These are phyloP conservation scores for Hippopotamyrus pictus DNA, from an alignment of 2,797 vertebrate species.

Conservation along the genomic window DNA sequence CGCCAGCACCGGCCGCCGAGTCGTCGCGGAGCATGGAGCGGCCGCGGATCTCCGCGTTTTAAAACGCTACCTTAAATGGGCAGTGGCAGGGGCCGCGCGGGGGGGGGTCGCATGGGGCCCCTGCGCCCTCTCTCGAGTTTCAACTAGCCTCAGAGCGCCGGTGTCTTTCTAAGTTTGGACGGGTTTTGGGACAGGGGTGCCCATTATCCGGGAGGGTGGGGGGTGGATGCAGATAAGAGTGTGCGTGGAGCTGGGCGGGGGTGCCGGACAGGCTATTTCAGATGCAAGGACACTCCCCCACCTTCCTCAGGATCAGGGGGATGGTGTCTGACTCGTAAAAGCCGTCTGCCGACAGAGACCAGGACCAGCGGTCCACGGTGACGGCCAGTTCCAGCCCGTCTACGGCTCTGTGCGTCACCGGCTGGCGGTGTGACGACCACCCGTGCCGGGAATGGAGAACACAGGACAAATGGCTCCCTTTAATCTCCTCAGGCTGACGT, in stretches of 20 bases:
- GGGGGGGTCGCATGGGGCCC: slow-evolving; percentile 28
- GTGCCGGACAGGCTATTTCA: slow-evolving; percentile 11
- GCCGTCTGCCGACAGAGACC: slow-evolving; percentile 23
- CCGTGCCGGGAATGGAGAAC: not conserved
- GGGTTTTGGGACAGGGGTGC: slow-evolving; percentile 15
- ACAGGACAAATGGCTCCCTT: not conserved
- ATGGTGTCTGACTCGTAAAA: slow-evolving; percentile 40
- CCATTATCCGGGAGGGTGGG: slow-evolving; percentile 18
- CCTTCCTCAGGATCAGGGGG: slow-evolving; percentile 27
- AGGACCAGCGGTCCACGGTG: slow-evolving; percentile 17
- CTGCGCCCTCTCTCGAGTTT: slow-evolving; percentile 16
- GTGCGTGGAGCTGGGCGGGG: not conserved
- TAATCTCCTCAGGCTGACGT: not conserved
- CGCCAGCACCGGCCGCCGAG: slow-evolving; percentile 28
- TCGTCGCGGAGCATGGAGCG: not conserved
- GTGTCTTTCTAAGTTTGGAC: slow-evolving; percentile 27
- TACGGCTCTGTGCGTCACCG: slow-evolving; percentile 1
- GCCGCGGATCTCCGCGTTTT: not conserved
- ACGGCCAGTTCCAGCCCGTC: slow-evolving; percentile 29
- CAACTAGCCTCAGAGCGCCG: slow-evolving; percentile 15
- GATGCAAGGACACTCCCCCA: slow-evolving; percentile 29
- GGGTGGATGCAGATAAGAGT: not conserved
- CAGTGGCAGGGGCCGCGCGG: slow-evolving; percentile 15
- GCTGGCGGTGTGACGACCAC: not conserved
- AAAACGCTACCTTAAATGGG: slow-evolving; percentile 38